A percentile compares a stretch with the other conserved stretches of the same genome.
Evolutionary conservation across 2,113 vertebrate genomes (phyloP).

Genomic region (Trichomycterus rosablanca): DNA sequence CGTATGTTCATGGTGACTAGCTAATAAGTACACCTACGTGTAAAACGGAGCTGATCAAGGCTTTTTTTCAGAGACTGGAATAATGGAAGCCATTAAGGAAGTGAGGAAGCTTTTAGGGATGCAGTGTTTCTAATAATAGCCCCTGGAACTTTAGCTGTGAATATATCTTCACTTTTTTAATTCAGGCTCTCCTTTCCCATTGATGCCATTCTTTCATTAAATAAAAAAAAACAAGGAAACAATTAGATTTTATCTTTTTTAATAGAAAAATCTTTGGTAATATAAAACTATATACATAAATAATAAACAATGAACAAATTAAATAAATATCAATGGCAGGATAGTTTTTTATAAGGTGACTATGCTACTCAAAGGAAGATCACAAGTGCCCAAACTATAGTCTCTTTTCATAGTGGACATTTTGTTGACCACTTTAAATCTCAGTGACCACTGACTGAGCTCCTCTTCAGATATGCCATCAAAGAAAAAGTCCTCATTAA

Average conservation of each 20-base stretch:
- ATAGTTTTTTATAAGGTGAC: conserved; percentile 46
- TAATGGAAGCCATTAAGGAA: conserved; percentile 33
- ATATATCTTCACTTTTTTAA: conserved; percentile 26
- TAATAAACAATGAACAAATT: conserved; percentile 11
- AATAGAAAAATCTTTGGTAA: conserved; percentile 55
- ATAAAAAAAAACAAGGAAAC: conserved; percentile 34
- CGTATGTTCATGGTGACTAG: conserved; percentile 14
- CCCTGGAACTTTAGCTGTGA: conserved; percentile 26
- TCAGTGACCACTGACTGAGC: conserved; percentile 65
- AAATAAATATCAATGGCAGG: conserved; percentile 44
- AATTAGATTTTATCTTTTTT: conserved; percentile 51
- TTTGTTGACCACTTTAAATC: conserved; percentile 79
- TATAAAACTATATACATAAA: conserved; percentile 64
- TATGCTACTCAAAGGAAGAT: conserved; percentile 65
- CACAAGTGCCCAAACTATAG: conserved; percentile 66
- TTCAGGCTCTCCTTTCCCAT: conserved; percentile 11
- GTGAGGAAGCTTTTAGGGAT: conserved; percentile 11
- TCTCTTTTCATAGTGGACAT: conserved; percentile 77
- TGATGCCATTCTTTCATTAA: not conserved
- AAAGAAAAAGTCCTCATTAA: conserved; percentile 89
- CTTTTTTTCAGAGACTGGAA: conserved; percentile 11
- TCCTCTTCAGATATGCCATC: conserved; percentile 74
- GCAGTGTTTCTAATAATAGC: conserved; percentile 29
- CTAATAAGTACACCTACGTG: not conserved
- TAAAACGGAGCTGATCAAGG: conserved; percentile 12